Conservation (phyloP, 2,113 vertebrate species). For the Petaurus breviceps region DNA sequence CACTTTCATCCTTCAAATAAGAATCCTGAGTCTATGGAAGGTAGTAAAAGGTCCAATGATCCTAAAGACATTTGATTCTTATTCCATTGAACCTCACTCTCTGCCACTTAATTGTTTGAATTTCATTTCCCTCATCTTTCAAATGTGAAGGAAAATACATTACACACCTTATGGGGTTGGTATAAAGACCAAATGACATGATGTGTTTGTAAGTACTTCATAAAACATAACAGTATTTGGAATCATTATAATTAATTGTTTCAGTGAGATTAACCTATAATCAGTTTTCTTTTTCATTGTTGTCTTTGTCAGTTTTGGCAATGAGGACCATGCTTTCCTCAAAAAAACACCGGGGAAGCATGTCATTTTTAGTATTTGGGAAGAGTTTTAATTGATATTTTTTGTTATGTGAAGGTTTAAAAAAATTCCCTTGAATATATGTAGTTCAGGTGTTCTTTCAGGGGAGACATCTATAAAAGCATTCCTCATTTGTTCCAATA, state of each 20-base stretch:
- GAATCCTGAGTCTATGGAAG: background rate
- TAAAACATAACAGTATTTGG: background rate
- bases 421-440: background rate
- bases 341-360: background rate
- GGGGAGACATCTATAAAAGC: background rate
- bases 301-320: background rate
- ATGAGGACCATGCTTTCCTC: background rate
- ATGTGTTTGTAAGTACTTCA: background rate
- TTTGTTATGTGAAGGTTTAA: background rate
- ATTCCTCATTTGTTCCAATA: background rate
- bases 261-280: background rate
- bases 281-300: background rate
- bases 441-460: background rate
- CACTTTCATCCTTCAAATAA: background rate
- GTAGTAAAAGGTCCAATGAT: background rate
- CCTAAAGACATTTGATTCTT: background rate
- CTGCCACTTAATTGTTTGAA: background rate
- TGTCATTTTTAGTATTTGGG: background rate
- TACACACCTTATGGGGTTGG: background rate
- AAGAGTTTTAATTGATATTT: background rate
- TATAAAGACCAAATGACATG: background rate
- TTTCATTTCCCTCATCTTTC: background rate
- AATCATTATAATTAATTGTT: background rate
- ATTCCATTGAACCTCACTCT: background rate
- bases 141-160: background rate